phyloP scores from a whole-genome alignment of 2,113 vertebrate species.

The Thalassoma bifasciatum region DNA sequence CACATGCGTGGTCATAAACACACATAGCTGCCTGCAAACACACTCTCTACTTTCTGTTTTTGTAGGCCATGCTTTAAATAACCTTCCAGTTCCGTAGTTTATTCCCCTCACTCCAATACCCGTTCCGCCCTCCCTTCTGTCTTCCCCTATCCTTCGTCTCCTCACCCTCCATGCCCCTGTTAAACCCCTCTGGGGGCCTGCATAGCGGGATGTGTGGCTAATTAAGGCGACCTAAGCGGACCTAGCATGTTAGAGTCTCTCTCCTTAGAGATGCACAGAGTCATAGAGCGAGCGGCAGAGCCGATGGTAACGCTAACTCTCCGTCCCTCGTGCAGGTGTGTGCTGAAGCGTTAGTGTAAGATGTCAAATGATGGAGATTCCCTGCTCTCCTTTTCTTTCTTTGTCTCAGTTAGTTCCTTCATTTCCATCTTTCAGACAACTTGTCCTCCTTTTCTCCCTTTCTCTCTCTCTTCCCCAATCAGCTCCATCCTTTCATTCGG shows the following conservation, averaged over 20 bases:
- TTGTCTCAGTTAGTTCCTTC: conserved; percentile 23
- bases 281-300: conserved; percentile 45
- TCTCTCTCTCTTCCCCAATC: conserved; percentile 22
- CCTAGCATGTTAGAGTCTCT: conserved; percentile 65
- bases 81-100: conserved; percentile 71
- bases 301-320: conserved; percentile 56
- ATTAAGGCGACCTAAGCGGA: conserved; percentile 76
- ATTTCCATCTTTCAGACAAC: conserved; percentile 28
- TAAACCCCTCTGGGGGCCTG: conserved; percentile 61
- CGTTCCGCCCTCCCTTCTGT: conserved; percentile 43
- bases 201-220: conserved; percentile 70
- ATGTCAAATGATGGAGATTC: conserved; percentile 55
- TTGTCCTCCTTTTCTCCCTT: conserved; percentile 22
- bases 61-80: conserved; percentile 81
- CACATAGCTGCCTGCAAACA: conserved; percentile 28
- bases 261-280: conserved; percentile 69
- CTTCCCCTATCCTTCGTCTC: conserved; percentile 48
- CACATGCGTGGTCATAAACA: conserved; percentile 12
- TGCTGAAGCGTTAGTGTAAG: conserved; percentile 52
- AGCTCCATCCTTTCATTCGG: conserved; percentile 26
- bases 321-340: conserved; percentile 29
- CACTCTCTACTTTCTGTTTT: conserved; percentile 63
- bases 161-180: conserved; percentile 65
- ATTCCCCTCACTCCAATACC: conserved; percentile 60
- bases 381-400: conserved; percentile 24